Base-by-base conservation (phyloP, 2,888 invertebrate species). In the Odontocerum albicorne region DNA sequence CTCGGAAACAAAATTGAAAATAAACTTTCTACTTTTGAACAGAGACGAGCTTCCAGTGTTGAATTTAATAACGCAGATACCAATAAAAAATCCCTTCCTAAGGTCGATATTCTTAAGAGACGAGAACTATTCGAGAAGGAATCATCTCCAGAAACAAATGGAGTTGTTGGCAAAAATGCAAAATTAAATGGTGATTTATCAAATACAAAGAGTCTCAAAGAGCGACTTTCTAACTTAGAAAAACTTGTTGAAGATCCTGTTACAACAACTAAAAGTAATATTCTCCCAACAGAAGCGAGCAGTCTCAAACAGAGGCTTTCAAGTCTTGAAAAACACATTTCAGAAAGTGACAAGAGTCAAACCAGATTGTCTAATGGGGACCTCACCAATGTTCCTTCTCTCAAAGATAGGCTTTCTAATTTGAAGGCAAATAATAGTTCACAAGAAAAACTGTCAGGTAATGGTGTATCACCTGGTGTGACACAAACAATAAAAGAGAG, bases 71-170 rank as follows among this genome's bases (percentile, higher is more conserved):
- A 71, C 63, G 62, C 50, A 17, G 72, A 77, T 59, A 73, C 73
- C 62, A 72, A 74, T 57, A 80, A 78, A 63, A 82, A 81, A 65
- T 80, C 83, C 65, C 73, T 86, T 57, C 86, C 88, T n/a, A 92
- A 90, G 77, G 87, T 91, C 17, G 86, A 91, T 68, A 87, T 92
- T 62, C 81, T 85, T 54, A 90, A 91, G 72, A 79, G 91, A 63
- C 85, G 90, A 64, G 90, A 90, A 70, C 82, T 92, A 57, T 92
- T 92, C 65, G 92, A 92, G 70, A 82, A 83, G 63, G 85, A 85
- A 64, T 81, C 79, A 63, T 77, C 78, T 27, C 76, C 74, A 62
- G 80, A 82, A 66, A 67, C 72, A 55, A 69, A 71, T 46, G 68
- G 69, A 33, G 20, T 49, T 1, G 12, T 21, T 16, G 68, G 64